These are phyloP conservation scores for Apteryx owenii DNA, from an alignment of 2,113 vertebrate genomes.

Conservation along the genomic window DNA sequence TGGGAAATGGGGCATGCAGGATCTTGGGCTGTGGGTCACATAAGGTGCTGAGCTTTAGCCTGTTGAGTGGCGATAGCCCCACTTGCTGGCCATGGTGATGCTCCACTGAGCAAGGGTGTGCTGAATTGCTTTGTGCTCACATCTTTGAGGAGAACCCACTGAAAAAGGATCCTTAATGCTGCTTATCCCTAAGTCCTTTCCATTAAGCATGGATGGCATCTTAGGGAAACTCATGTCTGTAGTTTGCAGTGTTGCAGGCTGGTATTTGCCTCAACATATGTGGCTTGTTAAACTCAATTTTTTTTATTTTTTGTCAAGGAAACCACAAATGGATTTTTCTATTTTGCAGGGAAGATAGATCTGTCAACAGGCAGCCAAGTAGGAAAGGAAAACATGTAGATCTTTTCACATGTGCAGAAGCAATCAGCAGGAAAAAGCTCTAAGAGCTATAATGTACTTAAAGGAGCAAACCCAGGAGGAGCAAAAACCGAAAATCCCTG, in stretches of 20 bases:
- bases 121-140: background rate
- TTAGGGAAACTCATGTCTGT: background rate
- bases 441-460: background rate
- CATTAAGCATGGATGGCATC: too few species aligned
- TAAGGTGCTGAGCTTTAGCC: background rate
- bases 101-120: fast-evolving
- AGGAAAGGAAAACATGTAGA: background rate
- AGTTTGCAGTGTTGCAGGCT: background rate
- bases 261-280: background rate
- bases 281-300: background rate
- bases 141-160: background rate
- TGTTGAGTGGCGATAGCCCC: background rate
- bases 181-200: background rate
- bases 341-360: background rate
- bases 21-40: fast-evolving
- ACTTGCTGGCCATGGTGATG: background rate
- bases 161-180: background rate
- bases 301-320: background rate
- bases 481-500: background rate
- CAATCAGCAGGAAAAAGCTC: background rate
- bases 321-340: background rate
- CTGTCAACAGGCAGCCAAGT: background rate
- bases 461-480: background rate
- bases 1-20: fast-evolving
- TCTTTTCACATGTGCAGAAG: background rate